phyloP scores from a whole-genome alignment of 2,113 vertebrate genomes.

The Toxotes chatareus region DNA sequence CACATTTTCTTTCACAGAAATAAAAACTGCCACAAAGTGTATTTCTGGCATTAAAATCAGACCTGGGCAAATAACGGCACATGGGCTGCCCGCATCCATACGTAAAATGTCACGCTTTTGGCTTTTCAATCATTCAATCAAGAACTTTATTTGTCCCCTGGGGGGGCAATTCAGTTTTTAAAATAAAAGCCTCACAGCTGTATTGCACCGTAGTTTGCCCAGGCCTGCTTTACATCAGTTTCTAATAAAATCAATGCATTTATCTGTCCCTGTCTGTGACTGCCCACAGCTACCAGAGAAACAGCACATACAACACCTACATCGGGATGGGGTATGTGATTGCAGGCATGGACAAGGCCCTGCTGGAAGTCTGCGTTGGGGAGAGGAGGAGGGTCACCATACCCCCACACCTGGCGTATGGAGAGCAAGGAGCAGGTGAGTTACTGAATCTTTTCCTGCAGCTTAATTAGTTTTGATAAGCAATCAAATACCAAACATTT shows the following conservation, averaged over 20 bases:
- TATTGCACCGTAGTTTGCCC: too few relatives aligned
- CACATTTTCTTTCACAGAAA: too few relatives aligned
- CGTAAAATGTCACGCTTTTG: too few relatives aligned
- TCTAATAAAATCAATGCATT: background rate
- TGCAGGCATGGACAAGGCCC: slow-evolving; percentile 93
- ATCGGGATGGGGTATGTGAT: slow-evolving; percentile 96
- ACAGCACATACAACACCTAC: slow-evolving; percentile 96
- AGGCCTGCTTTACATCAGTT: too few relatives aligned
- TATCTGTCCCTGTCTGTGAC: background rate
- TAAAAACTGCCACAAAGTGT: background rate
- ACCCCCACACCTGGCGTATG: slow-evolving; percentile 94
- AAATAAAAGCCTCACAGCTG: too few relatives aligned
- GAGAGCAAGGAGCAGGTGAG: slow-evolving; percentile 92
- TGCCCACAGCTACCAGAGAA: slow-evolving; percentile 90
- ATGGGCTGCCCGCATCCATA: too few relatives aligned
- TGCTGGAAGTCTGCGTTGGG: slow-evolving; percentile 90
- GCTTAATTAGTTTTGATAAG: background rate
- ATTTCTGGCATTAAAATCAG: background rate
- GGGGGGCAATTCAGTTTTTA: too few relatives aligned
- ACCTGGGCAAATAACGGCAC: too few relatives aligned
- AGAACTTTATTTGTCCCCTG: too few relatives aligned
- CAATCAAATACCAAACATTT: background rate
- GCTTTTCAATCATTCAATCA: too few relatives aligned
- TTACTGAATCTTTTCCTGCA: background rate
- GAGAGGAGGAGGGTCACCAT: slow-evolving; percentile 88